Conservation (phyloP, 1,140 invertebrate species). For the Drosophila hydei region DNA sequence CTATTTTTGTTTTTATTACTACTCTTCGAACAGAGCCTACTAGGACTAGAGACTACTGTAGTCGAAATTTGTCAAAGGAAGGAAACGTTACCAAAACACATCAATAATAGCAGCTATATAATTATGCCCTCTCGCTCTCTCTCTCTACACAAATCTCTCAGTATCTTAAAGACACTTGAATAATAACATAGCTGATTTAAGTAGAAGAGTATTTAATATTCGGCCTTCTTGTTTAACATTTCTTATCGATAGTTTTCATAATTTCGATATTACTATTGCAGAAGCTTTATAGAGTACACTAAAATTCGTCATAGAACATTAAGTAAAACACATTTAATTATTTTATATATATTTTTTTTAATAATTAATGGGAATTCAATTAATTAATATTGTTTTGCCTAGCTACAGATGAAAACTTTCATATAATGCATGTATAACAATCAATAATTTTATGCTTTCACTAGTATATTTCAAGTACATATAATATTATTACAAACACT, state of each 20-base stretch:
- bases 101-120: too few relatives aligned
- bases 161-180: too few relatives aligned
- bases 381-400: slow-evolving; percentile 59
- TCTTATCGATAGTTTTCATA: neutral
- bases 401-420: slow-evolving; percentile 77
- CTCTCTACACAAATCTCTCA: too few relatives aligned
- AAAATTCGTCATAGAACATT: too few relatives aligned
- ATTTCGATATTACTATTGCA: too few relatives aligned
- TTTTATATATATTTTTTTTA: slow-evolving; percentile 19
- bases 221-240: too few relatives aligned
- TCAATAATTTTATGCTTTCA: slow-evolving; percentile 43
- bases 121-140: too few relatives aligned
- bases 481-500: slow-evolving; percentile 61
- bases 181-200: too few relatives aligned
- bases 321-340: neutral
- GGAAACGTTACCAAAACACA: neutral
- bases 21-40: neutral
- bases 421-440: slow-evolving; percentile 60
- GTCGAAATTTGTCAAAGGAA: neutral
- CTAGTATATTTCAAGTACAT: slow-evolving; percentile 43
- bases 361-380: slow-evolving; percentile 67
- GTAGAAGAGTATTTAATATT: too few relatives aligned
- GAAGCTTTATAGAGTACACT: too few relatives aligned
- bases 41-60: neutral
- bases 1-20: neutral